phyloP scores from a whole-genome alignment of 2,797 vertebrate genomes.

The Lacerta viridis region DNA sequence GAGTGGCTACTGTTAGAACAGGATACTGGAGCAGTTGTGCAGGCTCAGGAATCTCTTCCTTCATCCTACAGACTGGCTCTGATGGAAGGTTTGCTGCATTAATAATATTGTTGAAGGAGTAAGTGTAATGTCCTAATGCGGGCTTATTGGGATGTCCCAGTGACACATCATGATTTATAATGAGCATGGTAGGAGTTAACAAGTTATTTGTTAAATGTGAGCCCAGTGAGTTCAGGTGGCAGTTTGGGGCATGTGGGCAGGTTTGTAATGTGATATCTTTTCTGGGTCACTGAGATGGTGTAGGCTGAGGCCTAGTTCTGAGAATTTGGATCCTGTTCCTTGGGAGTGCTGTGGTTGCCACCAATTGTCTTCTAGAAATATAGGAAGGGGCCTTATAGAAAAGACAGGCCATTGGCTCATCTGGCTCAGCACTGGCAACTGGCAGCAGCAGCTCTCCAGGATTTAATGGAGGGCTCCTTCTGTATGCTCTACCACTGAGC shows the following conservation, averaged over 20 bases:
- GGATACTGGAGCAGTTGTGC: too few species aligned
- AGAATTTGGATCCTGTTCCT: not conserved
- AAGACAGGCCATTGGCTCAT: too few species aligned
- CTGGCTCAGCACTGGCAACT: too few species aligned
- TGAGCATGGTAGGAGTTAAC: not conserved
- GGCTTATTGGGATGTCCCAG: not conserved
- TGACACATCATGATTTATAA: not conserved
- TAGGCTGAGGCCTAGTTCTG: not conserved
- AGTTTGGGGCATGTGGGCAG: not conserved
- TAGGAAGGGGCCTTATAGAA: too few species aligned
- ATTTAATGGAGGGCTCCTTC: too few species aligned
- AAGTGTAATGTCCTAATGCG: not conserved
- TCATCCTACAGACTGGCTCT: not conserved
- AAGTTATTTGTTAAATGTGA: not conserved
- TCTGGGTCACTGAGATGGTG: not conserved
- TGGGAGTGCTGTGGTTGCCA: not conserved
- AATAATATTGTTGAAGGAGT: not conserved
- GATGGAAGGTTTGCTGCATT: not conserved
- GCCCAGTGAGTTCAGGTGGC: not conserved
- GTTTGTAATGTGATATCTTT: not conserved
- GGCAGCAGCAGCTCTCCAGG: too few species aligned
- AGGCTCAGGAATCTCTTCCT: not conserved
- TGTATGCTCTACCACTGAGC: too few species aligned
- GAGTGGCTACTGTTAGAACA: too few species aligned
- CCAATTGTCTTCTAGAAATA: not conserved